Conservation (phyloP, 2,113 vertebrate species). For the Prinia subflava region DNA sequence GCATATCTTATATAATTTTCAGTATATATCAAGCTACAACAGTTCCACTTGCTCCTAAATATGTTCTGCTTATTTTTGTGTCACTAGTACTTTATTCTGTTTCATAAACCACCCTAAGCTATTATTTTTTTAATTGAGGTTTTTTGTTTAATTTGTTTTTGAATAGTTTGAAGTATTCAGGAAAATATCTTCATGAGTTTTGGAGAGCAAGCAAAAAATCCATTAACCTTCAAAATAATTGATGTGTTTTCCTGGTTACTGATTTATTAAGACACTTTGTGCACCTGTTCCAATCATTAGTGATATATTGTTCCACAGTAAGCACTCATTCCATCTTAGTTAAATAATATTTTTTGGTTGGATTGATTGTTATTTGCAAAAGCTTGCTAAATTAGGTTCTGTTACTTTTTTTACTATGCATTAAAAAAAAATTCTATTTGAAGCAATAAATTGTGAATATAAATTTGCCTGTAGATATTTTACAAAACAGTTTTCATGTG, state of each 20-base stretch:
- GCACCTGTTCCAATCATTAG: slow-evolving; percentile 66
- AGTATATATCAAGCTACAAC: neutral
- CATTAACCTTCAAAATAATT: slow-evolving; percentile 72
- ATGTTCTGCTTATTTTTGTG: neutral
- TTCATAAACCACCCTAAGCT: neutral
- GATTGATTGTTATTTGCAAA: slow-evolving; percentile 50
- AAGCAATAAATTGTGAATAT: neutral
- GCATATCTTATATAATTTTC: neutral
- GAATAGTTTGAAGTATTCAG: slow-evolving; percentile 11
- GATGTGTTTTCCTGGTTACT: slow-evolving; percentile 63
- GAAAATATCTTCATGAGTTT: slow-evolving; percentile 48
- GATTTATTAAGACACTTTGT: slow-evolving; percentile 68
- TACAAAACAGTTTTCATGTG: neutral
- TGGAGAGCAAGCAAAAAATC: slow-evolving; percentile 48
- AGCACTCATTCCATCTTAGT: slow-evolving; percentile 56
- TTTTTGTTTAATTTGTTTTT: neutral
- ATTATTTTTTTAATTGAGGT: neutral
- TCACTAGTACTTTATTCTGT: neutral
- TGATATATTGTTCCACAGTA: slow-evolving; percentile 55
- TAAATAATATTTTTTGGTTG: slow-evolving; percentile 59
- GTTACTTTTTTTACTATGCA: neutral
- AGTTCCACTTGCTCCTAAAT: neutral
- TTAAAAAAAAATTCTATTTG: neutral
- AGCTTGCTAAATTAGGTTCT: slow-evolving; percentile 5
- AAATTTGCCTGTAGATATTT: neutral